Conservation (phyloP, 1,140 invertebrate genomes). For the Chlorops oryzae region DNA sequence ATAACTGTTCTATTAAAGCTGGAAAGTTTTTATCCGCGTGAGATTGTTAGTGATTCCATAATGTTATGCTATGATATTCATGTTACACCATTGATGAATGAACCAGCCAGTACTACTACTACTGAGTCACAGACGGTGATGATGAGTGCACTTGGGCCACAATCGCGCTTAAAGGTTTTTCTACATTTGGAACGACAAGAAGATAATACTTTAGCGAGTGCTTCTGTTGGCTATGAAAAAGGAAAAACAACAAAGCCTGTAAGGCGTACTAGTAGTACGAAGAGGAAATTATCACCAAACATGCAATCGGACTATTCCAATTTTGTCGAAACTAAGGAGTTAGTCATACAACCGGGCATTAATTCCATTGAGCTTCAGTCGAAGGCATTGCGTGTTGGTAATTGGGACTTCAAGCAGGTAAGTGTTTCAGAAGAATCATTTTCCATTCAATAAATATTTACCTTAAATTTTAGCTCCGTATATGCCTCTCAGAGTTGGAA, state of each 20-base stretch:
- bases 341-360: conserved; percentile 59
- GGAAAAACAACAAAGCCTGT: conserved; percentile 49
- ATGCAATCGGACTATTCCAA: conserved; percentile 58
- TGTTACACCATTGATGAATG: conserved; percentile 16
- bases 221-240: conserved; percentile 58
- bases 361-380: conserved; percentile 63
- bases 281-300: conserved; percentile 54
- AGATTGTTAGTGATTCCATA: conserved; percentile 52
- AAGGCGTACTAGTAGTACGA: conserved; percentile 41
- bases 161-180: conserved; percentile 35
- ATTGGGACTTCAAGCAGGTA: conserved; percentile 44
- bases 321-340: conserved; percentile 53
- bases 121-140: background rate
- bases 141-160: background rate
- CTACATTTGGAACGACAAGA: conserved; percentile 71
- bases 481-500: conserved; percentile 53
- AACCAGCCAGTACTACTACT: too few relatives aligned
- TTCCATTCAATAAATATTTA: background rate
- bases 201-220: conserved; percentile 66
- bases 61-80: conserved; percentile 52
- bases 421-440: too few relatives aligned
- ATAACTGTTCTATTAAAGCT: conserved; percentile 55
- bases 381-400: conserved; percentile 50
- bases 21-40: conserved; percentile 56
- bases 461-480: conserved; percentile 23